Conservation (phyloP, 2,113 vertebrate species). For the Otocyon megalotis region DNA sequence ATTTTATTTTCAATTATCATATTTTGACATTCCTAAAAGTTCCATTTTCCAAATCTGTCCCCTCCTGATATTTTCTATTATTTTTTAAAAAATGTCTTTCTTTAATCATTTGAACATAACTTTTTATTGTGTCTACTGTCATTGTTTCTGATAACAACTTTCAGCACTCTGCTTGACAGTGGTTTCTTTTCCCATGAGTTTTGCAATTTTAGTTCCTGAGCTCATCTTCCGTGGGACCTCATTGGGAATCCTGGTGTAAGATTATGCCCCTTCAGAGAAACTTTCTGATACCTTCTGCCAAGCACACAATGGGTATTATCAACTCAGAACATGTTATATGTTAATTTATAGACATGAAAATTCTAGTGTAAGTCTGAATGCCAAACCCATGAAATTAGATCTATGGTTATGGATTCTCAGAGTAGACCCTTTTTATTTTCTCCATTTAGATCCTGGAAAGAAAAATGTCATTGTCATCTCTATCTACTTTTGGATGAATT, state of each 20-base stretch:
- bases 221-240: background rate
- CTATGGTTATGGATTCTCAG: constrained; percentile 15
- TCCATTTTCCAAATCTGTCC: background rate
- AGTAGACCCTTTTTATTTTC: background rate
- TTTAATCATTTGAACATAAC: background rate
- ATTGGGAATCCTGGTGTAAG: background rate
- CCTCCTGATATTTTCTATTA: background rate
- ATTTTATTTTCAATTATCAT: background rate
- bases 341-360: background rate
- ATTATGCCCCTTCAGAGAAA: background rate
- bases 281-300: background rate
- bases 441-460: background rate
- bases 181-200: background rate
- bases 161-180: background rate
- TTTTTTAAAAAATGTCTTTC: background rate
- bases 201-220: background rate
- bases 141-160: background rate
- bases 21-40: constrained; percentile 23
- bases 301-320: background rate
- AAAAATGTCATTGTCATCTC: background rate
- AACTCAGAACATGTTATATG: background rate
- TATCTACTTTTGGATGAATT: background rate
- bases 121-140: background rate
- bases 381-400: background rate
- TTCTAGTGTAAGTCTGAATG: background rate